Conservation (phyloP, 2,113 vertebrate genomes). For the Zeus faber region DNA sequence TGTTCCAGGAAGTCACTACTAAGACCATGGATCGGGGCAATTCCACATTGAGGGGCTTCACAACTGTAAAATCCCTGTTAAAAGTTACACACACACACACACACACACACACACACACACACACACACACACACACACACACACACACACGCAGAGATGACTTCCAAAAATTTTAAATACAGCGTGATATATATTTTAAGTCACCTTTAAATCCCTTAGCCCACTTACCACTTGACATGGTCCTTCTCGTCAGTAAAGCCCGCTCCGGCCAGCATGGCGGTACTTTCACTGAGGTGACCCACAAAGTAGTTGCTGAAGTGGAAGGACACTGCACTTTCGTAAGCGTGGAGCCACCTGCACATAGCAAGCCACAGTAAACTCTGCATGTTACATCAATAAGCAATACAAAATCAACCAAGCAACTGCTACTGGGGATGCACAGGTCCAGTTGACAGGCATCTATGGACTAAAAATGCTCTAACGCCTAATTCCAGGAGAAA, state of each 20-base stretch:
- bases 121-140: not conserved
- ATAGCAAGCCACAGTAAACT: too few species aligned
- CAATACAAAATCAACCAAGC: too few species aligned
- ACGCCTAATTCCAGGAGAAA: too few species aligned
- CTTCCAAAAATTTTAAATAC: too few species aligned
- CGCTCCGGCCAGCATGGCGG: conserved; percentile 78
- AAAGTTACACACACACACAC: not conserved
- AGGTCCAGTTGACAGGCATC: too few species aligned
- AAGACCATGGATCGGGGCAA: conserved; percentile 88
- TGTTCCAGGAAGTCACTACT: conserved; percentile 90
- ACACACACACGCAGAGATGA: not conserved
- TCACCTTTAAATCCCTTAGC: not conserved
- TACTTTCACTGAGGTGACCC: conserved; percentile 85
- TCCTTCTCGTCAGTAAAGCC: conserved; percentile 85
- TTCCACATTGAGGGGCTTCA: conserved; percentile 81
- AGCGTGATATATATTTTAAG: not conserved
- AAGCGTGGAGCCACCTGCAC: conserved; percentile 84
- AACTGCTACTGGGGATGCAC: too few species aligned
- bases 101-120: not conserved
- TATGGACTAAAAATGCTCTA: too few species aligned
- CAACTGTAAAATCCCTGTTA: conserved; percentile 81
- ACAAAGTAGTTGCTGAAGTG: conserved; percentile 96
- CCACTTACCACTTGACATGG: conserved; percentile 78
- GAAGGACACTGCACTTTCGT: conserved; percentile 87
- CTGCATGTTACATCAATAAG: too few species aligned